Evolutionary conservation across 2,888 invertebrate species (phyloP), one percentile per base, ranked within the genome.

Genomic region (Brachycybe producta): DNA sequence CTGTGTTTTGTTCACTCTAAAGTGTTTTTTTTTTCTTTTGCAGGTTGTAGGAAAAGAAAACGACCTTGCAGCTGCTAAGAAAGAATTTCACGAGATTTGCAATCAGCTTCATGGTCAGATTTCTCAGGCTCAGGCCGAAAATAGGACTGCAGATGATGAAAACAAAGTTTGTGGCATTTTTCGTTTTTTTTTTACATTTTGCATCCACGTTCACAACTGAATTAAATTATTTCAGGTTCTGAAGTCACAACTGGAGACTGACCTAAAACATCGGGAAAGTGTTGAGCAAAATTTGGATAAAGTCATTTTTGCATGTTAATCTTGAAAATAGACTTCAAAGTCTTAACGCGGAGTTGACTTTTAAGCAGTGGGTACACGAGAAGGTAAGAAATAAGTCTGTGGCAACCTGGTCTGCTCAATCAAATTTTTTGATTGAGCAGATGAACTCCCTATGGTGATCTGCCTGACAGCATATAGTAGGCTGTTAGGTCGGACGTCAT

Each of bases 321-420:
- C 77, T 92, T 61, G 92, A 98, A 72, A 95, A 95, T 68, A 78
- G 80, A 49, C 79, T 87, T 57, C 91, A 92, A 71, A 87, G 85
- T 62, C 71, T 91, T 56, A 82, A 83, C 59, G 95, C 97, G 65
- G 92, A 95, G 62, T 71, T 91, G 47, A 77, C 79, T 55, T 95
- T 97, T 72, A 90, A 91, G 70, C 84, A 61, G 30, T 66, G 69
- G 55, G 59, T 73, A n/a, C 65, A 69, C 57, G 65, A 68, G 28
- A 54, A 57, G 39, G 63, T 62, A 61, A 57, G 46, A 27, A 17
- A 36, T 24, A 19, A n/a, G n/a, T n/a, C n/a, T n/a, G n/a, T n/a
- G n/a, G n/a, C n/a, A n/a, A n/a, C n/a, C n/a, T n/a, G n/a, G n/a
- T n/a, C n/a, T n/a, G n/a, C n/a, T n/a, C n/a, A n/a, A n/a, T n/a